Evolutionary conservation across 2,113 vertebrate species (phyloP).

Genomic region (Corythornis vintsioides): DNA sequence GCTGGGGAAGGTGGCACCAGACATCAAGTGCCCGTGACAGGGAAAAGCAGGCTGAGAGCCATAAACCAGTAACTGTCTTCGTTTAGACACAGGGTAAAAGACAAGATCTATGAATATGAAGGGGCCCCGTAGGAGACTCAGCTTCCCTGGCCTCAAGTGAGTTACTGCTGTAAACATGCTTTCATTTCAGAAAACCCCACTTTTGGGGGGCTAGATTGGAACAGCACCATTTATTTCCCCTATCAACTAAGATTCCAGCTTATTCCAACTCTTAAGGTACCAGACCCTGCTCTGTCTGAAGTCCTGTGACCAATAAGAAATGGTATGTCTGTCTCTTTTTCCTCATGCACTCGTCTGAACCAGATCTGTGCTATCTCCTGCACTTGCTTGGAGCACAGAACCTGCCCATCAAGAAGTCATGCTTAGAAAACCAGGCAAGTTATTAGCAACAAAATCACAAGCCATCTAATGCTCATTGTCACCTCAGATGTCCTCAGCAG

Average conservation of each 20-base stretch:
- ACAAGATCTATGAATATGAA: background rate
- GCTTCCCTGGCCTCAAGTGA: background rate
- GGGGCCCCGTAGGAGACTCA: background rate
- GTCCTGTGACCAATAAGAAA: background rate
- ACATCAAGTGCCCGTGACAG: accelerated
- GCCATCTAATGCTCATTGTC: background rate
- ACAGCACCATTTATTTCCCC: background rate
- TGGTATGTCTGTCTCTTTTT: background rate
- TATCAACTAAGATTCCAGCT: background rate
- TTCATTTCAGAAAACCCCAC: background rate
- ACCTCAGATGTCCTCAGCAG: background rate
- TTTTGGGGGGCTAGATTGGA: background rate
- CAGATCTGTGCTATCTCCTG: background rate
- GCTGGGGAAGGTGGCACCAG: background rate
- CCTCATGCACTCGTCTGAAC: background rate
- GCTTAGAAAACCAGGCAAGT: background rate
- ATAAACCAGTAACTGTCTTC: background rate
- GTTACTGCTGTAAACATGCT: background rate
- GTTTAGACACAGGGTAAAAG: background rate
- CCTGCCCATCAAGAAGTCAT: background rate
- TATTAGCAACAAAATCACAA: background rate
- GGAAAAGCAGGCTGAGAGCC: background rate
- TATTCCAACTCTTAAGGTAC: background rate
- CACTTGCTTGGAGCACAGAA: background rate
- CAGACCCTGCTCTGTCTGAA: background rate